Percentiles rank a stretch among this genome's conserved stretches.
phyloP scores from a whole-genome alignment of 2,888 invertebrate genomes.

The Brachypalpus laphriformis region DNA sequence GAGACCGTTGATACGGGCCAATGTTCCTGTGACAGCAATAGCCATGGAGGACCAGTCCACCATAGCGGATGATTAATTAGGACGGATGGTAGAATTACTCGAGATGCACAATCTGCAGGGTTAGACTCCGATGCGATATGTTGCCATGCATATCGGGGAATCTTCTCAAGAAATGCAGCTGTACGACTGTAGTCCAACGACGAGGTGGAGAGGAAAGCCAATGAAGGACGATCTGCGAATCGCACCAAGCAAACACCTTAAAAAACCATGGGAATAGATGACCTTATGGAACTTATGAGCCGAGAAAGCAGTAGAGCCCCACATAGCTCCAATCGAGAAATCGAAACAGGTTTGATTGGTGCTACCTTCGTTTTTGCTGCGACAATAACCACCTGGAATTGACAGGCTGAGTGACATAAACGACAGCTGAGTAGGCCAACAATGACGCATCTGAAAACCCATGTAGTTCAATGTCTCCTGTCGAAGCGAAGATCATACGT shows the following conservation, averaged over 20 bases:
- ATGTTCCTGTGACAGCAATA: conserved; percentile 9
- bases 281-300: conserved; percentile 25
- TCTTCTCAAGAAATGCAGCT: conserved; percentile 55
- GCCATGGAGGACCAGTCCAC: conserved; percentile 70
- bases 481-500: too few species aligned
- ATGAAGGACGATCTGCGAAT: conserved; percentile 76
- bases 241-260: conserved; percentile 68
- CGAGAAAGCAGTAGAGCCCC: conserved; percentile 33
- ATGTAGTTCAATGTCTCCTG: not conserved
- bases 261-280: conserved; percentile 11
- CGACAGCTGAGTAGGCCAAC: conserved; percentile 23
- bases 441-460: conserved; percentile 38
- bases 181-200: conserved; percentile 68
- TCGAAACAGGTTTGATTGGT: conserved; percentile 30
- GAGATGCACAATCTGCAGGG: conserved; percentile 72
- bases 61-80: conserved; percentile 58
- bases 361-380: too few species aligned
- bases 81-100: conserved; percentile 54
- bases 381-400: too few species aligned
- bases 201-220: conserved; percentile 76
- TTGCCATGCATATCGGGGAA: conserved; percentile 57
- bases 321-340: conserved; percentile 54
- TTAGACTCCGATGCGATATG: conserved; percentile 64
- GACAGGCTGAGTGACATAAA: conserved; percentile 17
- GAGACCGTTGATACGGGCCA: conserved; percentile 9